Percentiles rank a stretch among this genome's conserved stretches.
Conservation (phyloP, 2,888 invertebrate species). For the Parnassius apollo region DNA sequence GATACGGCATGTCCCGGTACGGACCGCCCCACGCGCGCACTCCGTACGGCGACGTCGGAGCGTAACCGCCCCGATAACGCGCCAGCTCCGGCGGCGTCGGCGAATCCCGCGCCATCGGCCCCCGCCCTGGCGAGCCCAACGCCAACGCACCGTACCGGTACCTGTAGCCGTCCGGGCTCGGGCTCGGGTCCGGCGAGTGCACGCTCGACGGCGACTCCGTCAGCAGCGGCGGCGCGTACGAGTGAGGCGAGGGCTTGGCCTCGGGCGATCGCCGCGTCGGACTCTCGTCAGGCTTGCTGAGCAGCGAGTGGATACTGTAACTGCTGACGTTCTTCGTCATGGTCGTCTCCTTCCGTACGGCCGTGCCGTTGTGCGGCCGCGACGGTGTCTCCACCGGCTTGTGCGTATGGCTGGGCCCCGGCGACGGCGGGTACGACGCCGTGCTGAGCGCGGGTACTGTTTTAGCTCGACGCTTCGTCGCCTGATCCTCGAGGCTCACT, state of each 20-base stretch:
- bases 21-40: conserved; percentile 34
- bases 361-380: conserved; percentile 48
- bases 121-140: conserved; percentile 55
- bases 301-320: conserved; percentile 92
- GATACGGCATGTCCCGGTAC: conserved; percentile 39
- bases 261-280: conserved; percentile 57
- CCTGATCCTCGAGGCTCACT: conserved; percentile 86
- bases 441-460: conserved; percentile 69
- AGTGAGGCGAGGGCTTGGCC: conserved; percentile 58
- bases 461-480: conserved; percentile 82
- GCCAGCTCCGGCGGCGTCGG: conserved; percentile 58
- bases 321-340: conserved; percentile 82
- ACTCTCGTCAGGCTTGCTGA: conserved; percentile 83
- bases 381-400: conserved; percentile 36
- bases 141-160: conserved; percentile 60
- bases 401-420: conserved; percentile 51
- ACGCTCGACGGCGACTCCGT: conserved; percentile 59
- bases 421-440: conserved; percentile 44
- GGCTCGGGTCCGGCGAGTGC: conserved; percentile 66
- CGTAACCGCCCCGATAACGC: conserved; percentile 40
- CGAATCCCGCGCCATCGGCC: conserved; percentile 52
- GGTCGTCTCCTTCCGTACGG: conserved; percentile 51
- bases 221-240: conserved; percentile 52
- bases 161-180: conserved; percentile 67
- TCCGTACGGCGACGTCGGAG: conserved; percentile 30